These are phyloP conservation scores for Coryphaenoides rupestris DNA, from an alignment of 2,113 vertebrate genomes.

Conservation along the genomic window DNA sequence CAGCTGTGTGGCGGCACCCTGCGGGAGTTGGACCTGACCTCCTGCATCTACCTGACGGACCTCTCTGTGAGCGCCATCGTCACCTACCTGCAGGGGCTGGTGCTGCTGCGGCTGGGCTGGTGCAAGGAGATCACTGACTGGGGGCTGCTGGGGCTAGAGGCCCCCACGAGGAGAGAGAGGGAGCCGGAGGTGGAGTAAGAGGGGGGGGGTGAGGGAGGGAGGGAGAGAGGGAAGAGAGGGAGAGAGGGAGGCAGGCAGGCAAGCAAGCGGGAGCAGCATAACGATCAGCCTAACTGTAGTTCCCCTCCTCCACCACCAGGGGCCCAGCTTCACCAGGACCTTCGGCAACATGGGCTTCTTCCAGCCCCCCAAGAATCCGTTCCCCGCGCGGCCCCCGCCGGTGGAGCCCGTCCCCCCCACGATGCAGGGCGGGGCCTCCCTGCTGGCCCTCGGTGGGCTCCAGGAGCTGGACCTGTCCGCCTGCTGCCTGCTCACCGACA, in stretches of 20 bases:
- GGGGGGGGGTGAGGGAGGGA: no score
- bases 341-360: constrained; percentile 82
- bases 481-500: constrained; percentile 79
- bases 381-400: constrained; percentile 62
- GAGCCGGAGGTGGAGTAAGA: background rate
- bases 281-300: constrained; percentile 45
- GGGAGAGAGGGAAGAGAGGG: no score
- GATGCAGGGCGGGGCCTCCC: constrained; percentile 59
- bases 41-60: constrained; percentile 75
- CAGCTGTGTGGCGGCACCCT: constrained; percentile 60
- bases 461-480: constrained; percentile 80
- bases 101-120: constrained; percentile 75
- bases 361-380: constrained; percentile 59
- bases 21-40: constrained; percentile 76
- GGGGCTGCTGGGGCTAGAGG: constrained; percentile 76
- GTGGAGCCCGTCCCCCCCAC: constrained; percentile 59
- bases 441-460: constrained; percentile 67
- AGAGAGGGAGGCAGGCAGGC: background rate
- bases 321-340: constrained; percentile 70
- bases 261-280: background rate
- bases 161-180: constrained; percentile 34
- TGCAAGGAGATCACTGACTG: constrained; percentile 80
- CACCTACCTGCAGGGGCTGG: constrained; percentile 68
- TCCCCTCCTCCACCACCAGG: constrained; percentile 36
- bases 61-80: constrained; percentile 71